Evolutionary conservation across 1,140 invertebrate species (phyloP), one percentile per base, ranked within the genome.

Genomic region (Drosophila kepulauana): DNA sequence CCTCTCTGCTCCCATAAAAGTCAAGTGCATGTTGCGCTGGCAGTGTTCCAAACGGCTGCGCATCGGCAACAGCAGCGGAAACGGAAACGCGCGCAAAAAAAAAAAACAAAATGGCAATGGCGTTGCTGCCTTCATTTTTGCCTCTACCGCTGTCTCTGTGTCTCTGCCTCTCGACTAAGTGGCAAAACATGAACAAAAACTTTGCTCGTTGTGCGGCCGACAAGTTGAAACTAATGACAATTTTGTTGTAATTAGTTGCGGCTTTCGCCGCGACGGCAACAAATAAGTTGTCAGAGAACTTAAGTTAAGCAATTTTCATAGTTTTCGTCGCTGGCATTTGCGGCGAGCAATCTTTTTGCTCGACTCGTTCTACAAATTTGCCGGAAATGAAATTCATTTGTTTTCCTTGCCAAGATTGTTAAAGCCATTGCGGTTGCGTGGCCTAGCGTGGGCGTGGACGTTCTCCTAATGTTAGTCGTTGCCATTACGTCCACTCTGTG

Each of bases 141-240:
- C 7, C 48, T 6, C 11, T 16, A 10, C 15, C 30, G 43, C 3
- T 28, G 20, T 3, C 2, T 20, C 20, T 20, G 20, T 20, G 56
- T 1, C n/a, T 43, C 30, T 54, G 45, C 25, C 6, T 13, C 35
- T 58, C 74, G 33, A 84, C 84, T 88, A 88, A 87, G 84, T 87
- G 84, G 84, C 70, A 80, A 88, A 87, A 88, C 84, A 87, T 88
- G 84, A 87, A 87, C 84, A 84, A 88, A 87, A 87, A 87, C 77
- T 87, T 87, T 80, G 80, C 71, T 86, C 73, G 84, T 65, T 84
- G 84, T 75, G 84, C 70, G 80, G 84, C 84, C 84, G 84, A 88
- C 84, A 87, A 87, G 84, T 87, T 87, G 85, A 88, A 87, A 87
- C 84, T 87, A 87, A 87, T 87, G 84, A 87, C 84, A 87, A 88